phyloP scores from a whole-genome alignment of 2,888 invertebrate species.

The Apamea crenata region DNA sequence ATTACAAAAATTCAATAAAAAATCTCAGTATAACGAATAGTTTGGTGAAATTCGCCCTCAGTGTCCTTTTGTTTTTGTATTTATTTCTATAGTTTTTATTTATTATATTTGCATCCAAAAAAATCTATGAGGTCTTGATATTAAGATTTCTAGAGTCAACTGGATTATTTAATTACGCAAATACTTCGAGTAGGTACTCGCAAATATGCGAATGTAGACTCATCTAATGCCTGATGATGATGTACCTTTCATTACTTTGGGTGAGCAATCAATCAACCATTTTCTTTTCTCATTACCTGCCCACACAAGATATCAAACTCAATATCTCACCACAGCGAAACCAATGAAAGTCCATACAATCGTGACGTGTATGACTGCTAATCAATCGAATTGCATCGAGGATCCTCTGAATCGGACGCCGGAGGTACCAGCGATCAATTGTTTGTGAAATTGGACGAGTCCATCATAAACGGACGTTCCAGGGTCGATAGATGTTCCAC shows the following conservation, averaged over 20 bases:
- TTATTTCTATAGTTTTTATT: no score
- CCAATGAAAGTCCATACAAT: not conserved
- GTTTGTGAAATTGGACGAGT: slow-evolving; percentile 40
- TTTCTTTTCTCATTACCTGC: not conserved
- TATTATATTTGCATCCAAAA: no score
- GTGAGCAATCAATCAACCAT: not conserved
- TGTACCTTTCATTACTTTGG: not conserved
- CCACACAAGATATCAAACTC: not conserved
- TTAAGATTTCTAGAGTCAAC: not conserved
- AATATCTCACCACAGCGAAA: not conserved
- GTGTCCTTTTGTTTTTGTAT: no score
- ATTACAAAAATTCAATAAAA: no score
- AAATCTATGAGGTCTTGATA: no score
- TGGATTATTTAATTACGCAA: not conserved
- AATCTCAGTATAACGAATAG: no score
- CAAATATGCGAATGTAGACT: not conserved
- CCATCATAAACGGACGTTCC: slow-evolving; percentile 20
- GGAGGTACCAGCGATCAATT: slow-evolving; percentile 37
- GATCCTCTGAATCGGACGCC: slow-evolving; percentile 4
- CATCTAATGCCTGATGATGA: not conserved
- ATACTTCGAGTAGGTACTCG: slow-evolving; percentile 4
- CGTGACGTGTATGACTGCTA: not conserved
- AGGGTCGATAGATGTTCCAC: not conserved
- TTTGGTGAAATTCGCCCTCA: no score
- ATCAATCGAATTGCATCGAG: slow-evolving; percentile 47